Evolutionary conservation across 2,797 vertebrate species (phyloP).

Genomic region (Micromesistius poutassou): DNA sequence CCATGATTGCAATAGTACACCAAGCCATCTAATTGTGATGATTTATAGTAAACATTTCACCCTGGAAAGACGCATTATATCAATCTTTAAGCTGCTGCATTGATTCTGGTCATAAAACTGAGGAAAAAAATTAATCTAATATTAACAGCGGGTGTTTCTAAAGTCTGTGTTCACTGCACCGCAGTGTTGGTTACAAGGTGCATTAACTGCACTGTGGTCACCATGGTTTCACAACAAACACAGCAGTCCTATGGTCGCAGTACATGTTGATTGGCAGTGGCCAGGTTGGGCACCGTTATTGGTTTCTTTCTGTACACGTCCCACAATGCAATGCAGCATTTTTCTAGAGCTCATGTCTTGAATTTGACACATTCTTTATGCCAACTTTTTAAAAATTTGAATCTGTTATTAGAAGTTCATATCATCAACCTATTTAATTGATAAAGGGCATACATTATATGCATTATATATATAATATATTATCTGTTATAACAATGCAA

Average conservation of each 20-base stretch:
- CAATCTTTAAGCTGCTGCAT: background rate
- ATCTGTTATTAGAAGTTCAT: too few species aligned
- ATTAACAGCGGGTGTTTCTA: background rate
- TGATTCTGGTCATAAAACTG: background rate
- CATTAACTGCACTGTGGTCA: slow-evolving; percentile 4
- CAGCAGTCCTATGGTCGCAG: slow-evolving; percentile 54
- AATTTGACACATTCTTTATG: background rate
- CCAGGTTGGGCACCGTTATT: slow-evolving; percentile 48
- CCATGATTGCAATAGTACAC: too few species aligned
- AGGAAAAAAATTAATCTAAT: background rate
- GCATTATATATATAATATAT: background rate
- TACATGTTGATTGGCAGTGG: slow-evolving; percentile 60
- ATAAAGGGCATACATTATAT: background rate
- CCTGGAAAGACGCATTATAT: too few species aligned
- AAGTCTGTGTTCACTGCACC: background rate
- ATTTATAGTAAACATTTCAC: background rate
- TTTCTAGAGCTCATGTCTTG: background rate
- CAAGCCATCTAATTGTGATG: background rate
- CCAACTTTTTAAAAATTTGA: too few species aligned
- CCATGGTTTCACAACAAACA: slow-evolving; percentile 62
- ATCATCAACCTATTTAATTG: background rate
- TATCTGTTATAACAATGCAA: background rate
- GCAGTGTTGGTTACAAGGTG: background rate
- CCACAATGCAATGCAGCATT: background rate
- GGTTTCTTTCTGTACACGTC: too few species aligned